These are phyloP conservation scores for Thalassoma bifasciatum DNA, from an alignment of 2,113 vertebrate genomes.

Conservation along the genomic window DNA sequence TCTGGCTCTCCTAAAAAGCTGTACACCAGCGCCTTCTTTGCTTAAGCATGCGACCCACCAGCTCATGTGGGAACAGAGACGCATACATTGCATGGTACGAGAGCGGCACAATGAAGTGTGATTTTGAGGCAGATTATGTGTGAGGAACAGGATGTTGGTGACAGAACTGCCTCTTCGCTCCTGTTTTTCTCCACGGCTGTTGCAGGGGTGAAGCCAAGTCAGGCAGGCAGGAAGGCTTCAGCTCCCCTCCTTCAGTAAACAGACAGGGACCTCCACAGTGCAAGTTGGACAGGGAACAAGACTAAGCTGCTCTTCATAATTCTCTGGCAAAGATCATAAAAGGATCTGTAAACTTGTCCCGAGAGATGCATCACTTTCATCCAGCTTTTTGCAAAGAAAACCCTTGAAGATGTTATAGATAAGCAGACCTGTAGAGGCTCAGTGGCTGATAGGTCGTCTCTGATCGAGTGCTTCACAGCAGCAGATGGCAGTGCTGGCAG, in stretches of 20 bases:
- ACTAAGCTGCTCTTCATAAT: not conserved
- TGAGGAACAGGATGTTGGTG: constrained; percentile 73
- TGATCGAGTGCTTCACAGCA: constrained; percentile 74
- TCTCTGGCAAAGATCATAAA: constrained; percentile 22
- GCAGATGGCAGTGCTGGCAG: constrained; percentile 85
- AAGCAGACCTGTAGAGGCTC: constrained; percentile 66
- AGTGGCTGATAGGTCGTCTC: constrained; percentile 61
- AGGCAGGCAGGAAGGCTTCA: constrained; percentile 48
- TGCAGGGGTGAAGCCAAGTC: constrained; percentile 66
- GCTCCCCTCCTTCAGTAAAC: constrained; percentile 28
- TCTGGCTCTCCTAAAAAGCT: constrained; percentile 7
- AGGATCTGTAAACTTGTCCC: constrained; percentile 24
- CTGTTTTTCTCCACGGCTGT: constrained; percentile 68
- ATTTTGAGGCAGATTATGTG: constrained; percentile 71
- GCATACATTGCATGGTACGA: constrained; percentile 48
- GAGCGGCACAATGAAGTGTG: constrained; percentile 63
- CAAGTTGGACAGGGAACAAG: constrained; percentile 17
- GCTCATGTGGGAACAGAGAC: constrained; percentile 31
- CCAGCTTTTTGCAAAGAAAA: not conserved
- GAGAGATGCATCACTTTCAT: constrained; percentile 30
- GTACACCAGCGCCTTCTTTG: constrained; percentile 23
- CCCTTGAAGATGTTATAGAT: constrained; percentile 31
- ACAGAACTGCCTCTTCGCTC: constrained; percentile 66
- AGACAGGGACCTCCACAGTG: constrained; percentile 29
- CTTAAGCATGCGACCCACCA: constrained; percentile 8